These are phyloP conservation scores for Phoenicopterus ruber DNA, from an alignment of 2,113 vertebrate species.

Conservation along the genomic window DNA sequence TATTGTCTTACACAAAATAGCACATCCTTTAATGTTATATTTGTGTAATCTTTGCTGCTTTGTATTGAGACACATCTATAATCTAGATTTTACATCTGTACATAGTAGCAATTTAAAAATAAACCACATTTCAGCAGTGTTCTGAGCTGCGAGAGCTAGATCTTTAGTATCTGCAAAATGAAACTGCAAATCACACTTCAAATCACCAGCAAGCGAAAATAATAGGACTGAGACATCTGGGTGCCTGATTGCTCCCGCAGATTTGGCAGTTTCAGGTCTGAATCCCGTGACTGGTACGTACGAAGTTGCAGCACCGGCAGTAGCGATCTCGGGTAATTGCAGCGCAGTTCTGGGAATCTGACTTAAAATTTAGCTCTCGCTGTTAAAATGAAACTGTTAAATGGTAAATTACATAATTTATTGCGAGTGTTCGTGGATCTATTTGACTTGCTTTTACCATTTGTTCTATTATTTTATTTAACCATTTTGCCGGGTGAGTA, in stretches of 20 bases:
- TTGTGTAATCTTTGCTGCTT: constrained; percentile 25
- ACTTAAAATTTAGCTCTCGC: constrained; percentile 10
- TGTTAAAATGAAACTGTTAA: not conserved
- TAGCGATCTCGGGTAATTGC: not conserved
- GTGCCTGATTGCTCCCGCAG: not conserved
- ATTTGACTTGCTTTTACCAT: constrained; percentile 26
- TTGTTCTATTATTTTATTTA: constrained; percentile 45
- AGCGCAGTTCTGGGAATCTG: constrained; percentile 16
- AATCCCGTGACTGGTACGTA: not conserved
- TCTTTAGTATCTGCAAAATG: not conserved
- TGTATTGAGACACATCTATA: constrained; percentile 9
- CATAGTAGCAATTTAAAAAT: constrained; percentile 1
- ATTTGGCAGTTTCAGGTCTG: not conserved
- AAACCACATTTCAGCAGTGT: not conserved
- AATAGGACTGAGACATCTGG: not conserved
- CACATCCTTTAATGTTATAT: constrained; percentile 20
- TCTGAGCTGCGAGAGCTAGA: not conserved
- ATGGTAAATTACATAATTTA: constrained; percentile 27
- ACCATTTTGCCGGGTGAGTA: not conserved
- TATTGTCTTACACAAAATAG: constrained; percentile 34
- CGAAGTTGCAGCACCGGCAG: not conserved
- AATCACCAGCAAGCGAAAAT: constrained; percentile 3
- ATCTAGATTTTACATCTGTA: constrained; percentile 28
- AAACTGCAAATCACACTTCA: constrained; percentile 19
- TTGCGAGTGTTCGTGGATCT: not conserved